These are phyloP conservation scores for Fistularia tabacaria DNA, from an alignment of 2,797 vertebrate species.

Conservation along the genomic window DNA sequence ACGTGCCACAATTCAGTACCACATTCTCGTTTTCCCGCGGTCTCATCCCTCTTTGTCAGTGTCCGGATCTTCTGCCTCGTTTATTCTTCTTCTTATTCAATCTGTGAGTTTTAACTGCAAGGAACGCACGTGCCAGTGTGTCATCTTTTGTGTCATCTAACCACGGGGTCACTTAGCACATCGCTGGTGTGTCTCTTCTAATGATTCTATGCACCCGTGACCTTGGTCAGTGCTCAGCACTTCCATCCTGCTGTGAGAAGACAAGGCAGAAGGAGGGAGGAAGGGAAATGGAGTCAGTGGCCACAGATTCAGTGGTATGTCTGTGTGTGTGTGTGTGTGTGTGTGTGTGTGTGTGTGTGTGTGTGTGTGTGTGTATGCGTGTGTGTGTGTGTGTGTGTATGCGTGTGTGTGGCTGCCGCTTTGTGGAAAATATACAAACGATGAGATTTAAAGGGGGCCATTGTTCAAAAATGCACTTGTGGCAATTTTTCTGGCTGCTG, in stretches of 20 bases:
- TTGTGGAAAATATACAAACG: too few relatives aligned
- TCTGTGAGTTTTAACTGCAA: conserved; percentile 42
- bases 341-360: not conserved
- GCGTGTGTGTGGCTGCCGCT: conserved; percentile 7
- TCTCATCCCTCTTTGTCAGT: conserved; percentile 22
- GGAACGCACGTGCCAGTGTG: conserved; percentile 3
- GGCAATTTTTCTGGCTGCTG: too few relatives aligned
- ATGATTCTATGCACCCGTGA: conserved; percentile 37
- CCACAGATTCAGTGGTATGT: not conserved
- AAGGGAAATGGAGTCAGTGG: too few relatives aligned
- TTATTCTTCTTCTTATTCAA: conserved; percentile 29
- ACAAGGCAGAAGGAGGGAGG: too few relatives aligned
- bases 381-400: conserved; percentile 7
- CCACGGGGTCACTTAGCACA: conserved; percentile 16
- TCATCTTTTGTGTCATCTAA: conserved; percentile 49
- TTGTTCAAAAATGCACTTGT: too few relatives aligned
- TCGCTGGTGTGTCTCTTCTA: conserved; percentile 23
- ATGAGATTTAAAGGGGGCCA: too few relatives aligned
- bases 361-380: too few relatives aligned
- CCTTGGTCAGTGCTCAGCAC: conserved; percentile 23
- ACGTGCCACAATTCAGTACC: conserved; percentile 36
- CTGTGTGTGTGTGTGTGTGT: conserved; percentile 26
- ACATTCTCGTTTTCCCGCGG: conserved; percentile 32
- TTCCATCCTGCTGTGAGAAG: too few relatives aligned
- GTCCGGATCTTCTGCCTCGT: conserved; percentile 9